Base-by-base conservation (phyloP, 2,888 invertebrate genomes). In the Clusia tigrina region DNA sequence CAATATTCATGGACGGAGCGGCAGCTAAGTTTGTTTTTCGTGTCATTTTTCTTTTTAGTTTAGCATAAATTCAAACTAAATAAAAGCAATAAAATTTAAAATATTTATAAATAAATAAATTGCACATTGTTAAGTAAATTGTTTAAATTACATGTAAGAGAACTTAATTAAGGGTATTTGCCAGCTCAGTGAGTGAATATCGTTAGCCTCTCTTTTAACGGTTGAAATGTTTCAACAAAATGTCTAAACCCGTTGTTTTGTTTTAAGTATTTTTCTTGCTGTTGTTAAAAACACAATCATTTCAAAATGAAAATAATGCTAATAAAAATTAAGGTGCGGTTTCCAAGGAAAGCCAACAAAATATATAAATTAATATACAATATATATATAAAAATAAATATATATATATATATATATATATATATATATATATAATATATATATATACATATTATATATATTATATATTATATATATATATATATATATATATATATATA, bases 141-240 rank as follows among this genome's bases (percentile, higher is more conserved):
- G 6, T 32, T 32, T 12, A 32, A 32, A 25, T 20, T 15, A 54
- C 53, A 53, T 10, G 22, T 53, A 38, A 60, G 48, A 20, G 23
- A 26, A 22, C 38, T 20, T 20, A 48, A 15, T 15, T 58, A 55
- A 24, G 38, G 17, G 10, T 55, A 17, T 15, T 37, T 46, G 52
- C 60, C 48, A 15, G 54, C 67, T 69, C 63, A 54, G 68, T 67
- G 64, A 74, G 78, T 77, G 74, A 78, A 74, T 73, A 74, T 74
- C 77, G 77, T 77, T 80, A 81, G 81, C 81, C 81, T 81, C 80
- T 76, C 66, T 67, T 66, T 52, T 63, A 42, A 32, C 17, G 12
- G 46, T 46, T 42, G n/a, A 42, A 42, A 15, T 42, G 58, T 48
- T 48, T 17, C n/a, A 15, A 3, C 6, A 42, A 42, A 42, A 42